Evolutionary conservation across 2,888 invertebrate genomes (phyloP).

Genomic region (Rotaria sp.): DNA sequence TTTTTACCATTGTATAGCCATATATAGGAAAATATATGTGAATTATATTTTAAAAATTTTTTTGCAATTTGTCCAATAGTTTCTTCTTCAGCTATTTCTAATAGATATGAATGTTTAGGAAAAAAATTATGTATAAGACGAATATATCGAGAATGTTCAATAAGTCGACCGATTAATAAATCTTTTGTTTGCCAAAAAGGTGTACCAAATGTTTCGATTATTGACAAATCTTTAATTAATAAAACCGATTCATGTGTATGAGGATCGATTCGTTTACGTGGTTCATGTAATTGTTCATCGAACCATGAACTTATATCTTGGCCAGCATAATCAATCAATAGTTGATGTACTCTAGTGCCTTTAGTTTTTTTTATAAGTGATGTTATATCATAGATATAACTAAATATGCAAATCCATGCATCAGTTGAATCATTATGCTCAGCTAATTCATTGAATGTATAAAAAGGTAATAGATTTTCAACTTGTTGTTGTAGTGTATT

Average conservation of each 20-base stretch:
- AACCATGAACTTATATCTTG: not conserved
- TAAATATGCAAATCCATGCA: conserved; percentile 14
- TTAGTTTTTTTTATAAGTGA: not conserved
- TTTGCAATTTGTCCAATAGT: not conserved
- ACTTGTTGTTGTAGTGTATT: not conserved
- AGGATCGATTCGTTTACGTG: not conserved
- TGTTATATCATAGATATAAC: not conserved
- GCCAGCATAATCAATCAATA: not conserved
- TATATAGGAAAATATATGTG: not conserved
- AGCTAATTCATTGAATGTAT: not conserved
- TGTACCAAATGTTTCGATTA: not conserved
- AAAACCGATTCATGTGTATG: not conserved
- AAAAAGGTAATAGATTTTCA: not conserved
- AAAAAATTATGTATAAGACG: not conserved
- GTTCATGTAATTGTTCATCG: not conserved
- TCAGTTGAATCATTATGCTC: not conserved
- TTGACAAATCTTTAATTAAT: not conserved
- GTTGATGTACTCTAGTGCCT: not conserved
- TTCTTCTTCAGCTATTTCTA: not conserved
- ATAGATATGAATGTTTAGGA: not conserved
- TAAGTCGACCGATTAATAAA: not conserved
- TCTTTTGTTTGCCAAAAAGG: not conserved
- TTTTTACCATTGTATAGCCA: not conserved
- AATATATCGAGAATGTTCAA: not conserved
- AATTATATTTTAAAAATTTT: not conserved